Percentiles rank a stretch among this genome's conserved stretches.
Conservation (phyloP, 2,797 vertebrate species). For the Pseudotriccus pelzelni region DNA sequence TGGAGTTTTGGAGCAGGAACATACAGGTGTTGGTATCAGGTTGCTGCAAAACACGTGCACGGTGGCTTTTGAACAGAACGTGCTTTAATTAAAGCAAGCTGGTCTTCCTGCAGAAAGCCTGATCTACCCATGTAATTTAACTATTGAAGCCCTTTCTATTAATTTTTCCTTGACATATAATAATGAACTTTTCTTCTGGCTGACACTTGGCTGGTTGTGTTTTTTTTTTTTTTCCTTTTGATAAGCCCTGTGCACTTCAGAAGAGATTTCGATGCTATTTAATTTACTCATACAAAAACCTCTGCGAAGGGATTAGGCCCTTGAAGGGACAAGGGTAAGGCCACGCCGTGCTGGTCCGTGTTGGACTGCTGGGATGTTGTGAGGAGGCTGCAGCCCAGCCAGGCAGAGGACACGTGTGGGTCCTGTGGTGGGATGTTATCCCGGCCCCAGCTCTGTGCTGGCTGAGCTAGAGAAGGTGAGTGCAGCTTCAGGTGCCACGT, state of each 20-base stretch:
- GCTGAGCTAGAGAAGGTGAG: background rate
- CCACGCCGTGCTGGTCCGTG: rapidly evolving
- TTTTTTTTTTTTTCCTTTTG: background rate
- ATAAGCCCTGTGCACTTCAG: background rate
- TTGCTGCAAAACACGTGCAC: background rate
- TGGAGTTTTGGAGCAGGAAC: background rate
- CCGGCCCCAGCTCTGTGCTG: rapidly evolving
- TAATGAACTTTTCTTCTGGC: conserved; percentile 24
- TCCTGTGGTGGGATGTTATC: background rate
- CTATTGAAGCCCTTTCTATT: conserved; percentile 32
- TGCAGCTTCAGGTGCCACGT: background rate
- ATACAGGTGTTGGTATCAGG: background rate
- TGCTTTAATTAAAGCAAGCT: conserved; percentile 36
- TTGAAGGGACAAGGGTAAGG: background rate
- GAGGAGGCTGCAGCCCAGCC: rapidly evolving
- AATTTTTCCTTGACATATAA: background rate
- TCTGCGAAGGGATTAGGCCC: background rate
- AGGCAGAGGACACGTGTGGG: background rate
- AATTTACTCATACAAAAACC: background rate
- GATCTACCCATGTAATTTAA: conserved; percentile 41
- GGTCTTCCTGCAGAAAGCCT: conserved; percentile 8
- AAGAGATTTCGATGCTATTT: background rate
- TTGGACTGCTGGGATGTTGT: background rate
- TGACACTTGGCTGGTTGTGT: background rate
- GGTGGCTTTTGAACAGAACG: background rate